Evolutionary conservation across 2,113 vertebrate species (phyloP), one percentile per base, ranked within the genome.

Genomic region (Centropristis striata): DNA sequence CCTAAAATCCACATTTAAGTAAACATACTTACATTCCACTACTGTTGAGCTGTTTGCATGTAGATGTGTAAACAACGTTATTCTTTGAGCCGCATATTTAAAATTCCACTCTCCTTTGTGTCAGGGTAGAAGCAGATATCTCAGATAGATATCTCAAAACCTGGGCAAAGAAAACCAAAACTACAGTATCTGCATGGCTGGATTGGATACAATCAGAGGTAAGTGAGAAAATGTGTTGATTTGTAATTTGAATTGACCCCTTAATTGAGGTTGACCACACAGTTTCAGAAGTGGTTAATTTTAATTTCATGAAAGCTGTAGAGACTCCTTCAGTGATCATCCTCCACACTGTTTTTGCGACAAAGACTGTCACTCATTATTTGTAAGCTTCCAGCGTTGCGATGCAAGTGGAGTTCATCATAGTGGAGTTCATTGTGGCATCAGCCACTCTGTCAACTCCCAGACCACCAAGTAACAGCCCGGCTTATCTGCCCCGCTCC

Each of bases 391-490:
- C 69, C 72, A 49, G 53, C 3, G 1, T 71, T 64, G 32, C 64
- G 4, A 25, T 28, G 49, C 9, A 7, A 65, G 18, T 65, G 25
- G 39, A 63, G 51, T 70, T 84, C 51, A 85, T 84, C 51, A 85
- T 53, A 72, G 61, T 61, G 51, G 15, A 47, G 53, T 69, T 79
- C 50, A 81, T 70, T 89, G 86, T 68, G 51, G 73, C 78, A 78
- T 85, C 81, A 66, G 51, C 72, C 57, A 64, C 49, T 44, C 60
- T 36, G 75, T 86, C 60, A 58, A 53, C 78, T 83, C 60, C 69
- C 53, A 76, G 53, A 89, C 88, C 91, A 80, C 81, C 46, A 11
- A 78, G 54, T 80, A 83, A 85, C 78, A 87, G 75, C 79, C 74
- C 60, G 4, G 80, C 80, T 81, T 90, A 88, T 90, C 88, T 85